These are phyloP conservation scores for Thalassarche chlororhynchos DNA, from an alignment of 2,113 vertebrate species.

Conservation along the genomic window DNA sequence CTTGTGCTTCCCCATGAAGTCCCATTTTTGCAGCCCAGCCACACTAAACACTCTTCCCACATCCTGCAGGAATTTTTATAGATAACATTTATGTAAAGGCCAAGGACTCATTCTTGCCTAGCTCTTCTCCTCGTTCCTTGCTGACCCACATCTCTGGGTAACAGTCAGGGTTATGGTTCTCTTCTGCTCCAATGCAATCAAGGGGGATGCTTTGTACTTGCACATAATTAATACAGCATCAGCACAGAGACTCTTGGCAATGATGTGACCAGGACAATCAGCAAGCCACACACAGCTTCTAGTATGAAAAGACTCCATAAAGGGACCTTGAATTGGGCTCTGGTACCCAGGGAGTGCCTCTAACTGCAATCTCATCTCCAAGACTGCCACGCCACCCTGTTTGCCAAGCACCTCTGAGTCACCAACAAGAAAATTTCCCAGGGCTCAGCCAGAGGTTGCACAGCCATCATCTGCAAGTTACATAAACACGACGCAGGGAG, in stretches of 20 bases:
- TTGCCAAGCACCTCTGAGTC: conserved; percentile 37
- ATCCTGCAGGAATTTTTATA: not conserved
- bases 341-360: not conserved
- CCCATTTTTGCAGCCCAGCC: not conserved
- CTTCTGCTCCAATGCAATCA: not conserved
- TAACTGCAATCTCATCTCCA: not conserved
- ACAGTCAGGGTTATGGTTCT: not conserved
- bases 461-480: not conserved
- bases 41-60: not conserved
- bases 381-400: rapidly evolving
- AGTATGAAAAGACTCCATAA: not conserved
- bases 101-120: not conserved
- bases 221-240: not conserved
- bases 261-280: not conserved
- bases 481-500: not conserved
- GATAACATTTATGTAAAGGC: not conserved
- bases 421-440: not conserved
- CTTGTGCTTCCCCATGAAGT: not conserved
- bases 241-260: not conserved
- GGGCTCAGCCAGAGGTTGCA: conserved; percentile 9
- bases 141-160: not conserved
- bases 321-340: not conserved
- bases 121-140: not conserved
- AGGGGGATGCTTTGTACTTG: not conserved
- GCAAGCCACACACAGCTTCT: not conserved